A percentile compares a stretch with the other conserved stretches of the same genome.
These are phyloP conservation scores for Phalanger gymnotis DNA, from an alignment of 2,797 vertebrate genomes.

Conservation along the genomic window DNA sequence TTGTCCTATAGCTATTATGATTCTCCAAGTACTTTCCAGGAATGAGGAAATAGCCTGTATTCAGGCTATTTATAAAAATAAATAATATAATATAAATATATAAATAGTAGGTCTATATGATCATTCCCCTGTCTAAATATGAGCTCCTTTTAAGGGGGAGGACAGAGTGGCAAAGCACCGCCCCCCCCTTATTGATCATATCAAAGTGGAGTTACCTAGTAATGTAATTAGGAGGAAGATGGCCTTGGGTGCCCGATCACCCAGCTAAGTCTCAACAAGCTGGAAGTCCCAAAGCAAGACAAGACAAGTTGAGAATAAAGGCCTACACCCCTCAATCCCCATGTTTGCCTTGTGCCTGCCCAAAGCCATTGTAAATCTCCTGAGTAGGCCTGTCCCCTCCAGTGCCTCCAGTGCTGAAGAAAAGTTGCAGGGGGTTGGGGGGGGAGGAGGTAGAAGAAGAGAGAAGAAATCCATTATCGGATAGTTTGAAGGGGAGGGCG, in stretches of 20 bases:
- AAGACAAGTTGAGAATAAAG: not conserved
- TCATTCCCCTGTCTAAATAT: not conserved
- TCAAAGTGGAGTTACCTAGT: not conserved
- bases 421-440: not conserved
- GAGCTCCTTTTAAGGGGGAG: not conserved
- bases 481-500: constrained; percentile 71
- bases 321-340: not conserved
- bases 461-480: constrained; percentile 62
- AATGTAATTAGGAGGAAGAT: not conserved
- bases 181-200: not conserved
- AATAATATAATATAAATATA: not conserved
- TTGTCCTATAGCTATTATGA: not conserved
- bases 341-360: not conserved
- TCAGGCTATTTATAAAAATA: no score
- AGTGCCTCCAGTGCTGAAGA: not conserved
- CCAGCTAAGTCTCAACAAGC: not conserved
- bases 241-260: not conserved
- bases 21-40: not conserved
- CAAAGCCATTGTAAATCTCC: constrained; percentile 13
- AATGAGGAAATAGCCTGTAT: not conserved
- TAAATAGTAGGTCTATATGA: not conserved
- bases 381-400: not conserved
- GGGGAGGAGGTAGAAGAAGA: not conserved
- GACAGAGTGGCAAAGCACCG: not conserved
- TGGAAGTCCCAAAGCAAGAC: not conserved